phyloP scores from a whole-genome alignment of 2,888 invertebrate species.

The Ormyrus nitidulus region DNA sequence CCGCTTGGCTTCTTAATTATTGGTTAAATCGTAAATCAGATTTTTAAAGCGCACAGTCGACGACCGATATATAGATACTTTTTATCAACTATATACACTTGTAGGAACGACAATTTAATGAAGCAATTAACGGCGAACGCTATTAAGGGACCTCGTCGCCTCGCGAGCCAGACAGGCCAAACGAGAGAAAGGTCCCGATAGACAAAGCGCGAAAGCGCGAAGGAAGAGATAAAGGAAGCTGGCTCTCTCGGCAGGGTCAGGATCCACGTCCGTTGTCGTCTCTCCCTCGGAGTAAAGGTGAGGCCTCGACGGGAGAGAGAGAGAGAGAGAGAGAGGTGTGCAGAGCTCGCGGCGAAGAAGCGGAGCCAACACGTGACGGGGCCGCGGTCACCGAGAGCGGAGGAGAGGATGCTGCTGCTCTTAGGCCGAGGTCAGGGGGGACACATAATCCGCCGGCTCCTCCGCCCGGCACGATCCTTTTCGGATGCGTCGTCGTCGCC shows the following conservation, averaged over 20 bases:
- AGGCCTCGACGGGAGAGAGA: neutral
- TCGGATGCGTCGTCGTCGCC: conserved; percentile 55
- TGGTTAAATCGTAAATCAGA: too few relatives aligned
- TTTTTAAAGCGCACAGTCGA: too few relatives aligned
- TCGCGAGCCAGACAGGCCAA: too few relatives aligned
- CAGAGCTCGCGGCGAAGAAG: conserved; percentile 51
- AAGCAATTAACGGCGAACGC: too few relatives aligned
- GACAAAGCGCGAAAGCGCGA: neutral
- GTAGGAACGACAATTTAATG: too few relatives aligned
- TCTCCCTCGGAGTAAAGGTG: too few relatives aligned
- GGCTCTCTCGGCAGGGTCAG: too few relatives aligned
- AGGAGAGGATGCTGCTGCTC: conserved; percentile 51
- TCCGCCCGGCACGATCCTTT: conserved; percentile 70
- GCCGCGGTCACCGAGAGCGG: conserved; percentile 41
- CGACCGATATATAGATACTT: too few relatives aligned
- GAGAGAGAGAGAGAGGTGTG: conserved; percentile 21
- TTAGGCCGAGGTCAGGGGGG: conserved; percentile 61
- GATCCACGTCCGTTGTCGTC: too few relatives aligned
- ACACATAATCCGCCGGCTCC: conserved; percentile 69
- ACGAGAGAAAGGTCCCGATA: neutral
- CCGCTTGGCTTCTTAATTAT: too few relatives aligned
- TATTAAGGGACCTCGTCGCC: too few relatives aligned
- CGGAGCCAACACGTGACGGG: conserved; percentile 55
- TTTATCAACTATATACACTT: too few relatives aligned
- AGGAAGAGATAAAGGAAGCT: neutral